Evolutionary conservation across 2,797 vertebrate genomes (phyloP).

Genomic region (Vespertilio murinus): DNA sequence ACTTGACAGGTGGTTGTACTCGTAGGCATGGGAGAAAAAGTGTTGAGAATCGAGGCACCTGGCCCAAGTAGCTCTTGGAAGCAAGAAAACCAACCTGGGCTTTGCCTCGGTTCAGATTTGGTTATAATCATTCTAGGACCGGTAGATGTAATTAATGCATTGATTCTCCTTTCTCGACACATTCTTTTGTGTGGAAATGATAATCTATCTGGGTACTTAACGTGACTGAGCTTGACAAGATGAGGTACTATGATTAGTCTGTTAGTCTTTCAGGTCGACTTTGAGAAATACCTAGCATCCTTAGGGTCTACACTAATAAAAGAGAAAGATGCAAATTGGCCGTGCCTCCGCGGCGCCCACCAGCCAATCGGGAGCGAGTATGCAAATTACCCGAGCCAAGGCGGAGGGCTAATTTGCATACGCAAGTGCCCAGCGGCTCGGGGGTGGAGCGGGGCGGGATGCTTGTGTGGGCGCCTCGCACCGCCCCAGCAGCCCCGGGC

Average conservation of each 20-base stretch:
- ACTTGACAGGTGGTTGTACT: slow-evolving; percentile 51
- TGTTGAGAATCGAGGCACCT: slow-evolving; percentile 47
- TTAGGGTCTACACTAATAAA: neutral
- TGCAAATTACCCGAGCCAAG: too few relatives aligned
- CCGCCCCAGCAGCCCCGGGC: too few relatives aligned
- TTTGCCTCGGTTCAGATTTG: slow-evolving; percentile 58
- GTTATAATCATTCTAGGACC: slow-evolving; percentile 38
- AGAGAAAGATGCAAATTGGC: too few relatives aligned
- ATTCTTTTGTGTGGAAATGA: slow-evolving; percentile 58
- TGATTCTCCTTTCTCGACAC: slow-evolving; percentile 37
- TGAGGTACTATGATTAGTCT: slow-evolving; percentile 65
- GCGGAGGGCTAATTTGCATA: too few relatives aligned
- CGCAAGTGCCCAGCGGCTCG: too few relatives aligned
- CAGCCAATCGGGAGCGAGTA: too few relatives aligned
- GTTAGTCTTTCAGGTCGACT: slow-evolving; percentile 49
- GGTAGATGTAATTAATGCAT: slow-evolving; percentile 4
- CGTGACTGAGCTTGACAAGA: slow-evolving; percentile 31
- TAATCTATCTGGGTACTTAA: slow-evolving; percentile 44
- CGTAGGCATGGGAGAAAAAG: neutral
- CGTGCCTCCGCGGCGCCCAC: too few relatives aligned
- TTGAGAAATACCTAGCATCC: slow-evolving; percentile 21
- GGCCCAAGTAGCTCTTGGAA: slow-evolving; percentile 60
- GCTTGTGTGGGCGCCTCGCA: too few relatives aligned
- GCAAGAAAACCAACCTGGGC: slow-evolving; percentile 38
- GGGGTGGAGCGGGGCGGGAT: too few relatives aligned